These are phyloP conservation scores for Proteles cristata DNA, from an alignment of 2,113 vertebrate genomes.

Conservation along the genomic window DNA sequence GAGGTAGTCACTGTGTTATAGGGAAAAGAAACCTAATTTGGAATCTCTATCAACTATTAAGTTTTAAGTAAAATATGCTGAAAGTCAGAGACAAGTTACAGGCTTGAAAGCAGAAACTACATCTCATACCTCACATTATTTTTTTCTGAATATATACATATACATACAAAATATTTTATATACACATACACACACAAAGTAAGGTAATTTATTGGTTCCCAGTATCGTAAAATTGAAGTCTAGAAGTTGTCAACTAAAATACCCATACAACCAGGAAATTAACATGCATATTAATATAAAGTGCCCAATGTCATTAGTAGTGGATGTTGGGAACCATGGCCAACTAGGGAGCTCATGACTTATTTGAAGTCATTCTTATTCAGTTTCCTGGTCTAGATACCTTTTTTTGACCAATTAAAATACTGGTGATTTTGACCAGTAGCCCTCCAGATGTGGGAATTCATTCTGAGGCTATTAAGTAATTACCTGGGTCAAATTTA, in stretches of 20 bases:
- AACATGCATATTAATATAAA: background rate
- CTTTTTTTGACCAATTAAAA: background rate
- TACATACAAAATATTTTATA: background rate
- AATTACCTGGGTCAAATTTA: background rate
- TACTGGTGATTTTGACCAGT: background rate
- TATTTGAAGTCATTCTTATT: background rate
- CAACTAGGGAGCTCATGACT: background rate
- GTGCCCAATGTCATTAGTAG: background rate
- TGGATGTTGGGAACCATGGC: background rate
- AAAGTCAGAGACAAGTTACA: background rate
- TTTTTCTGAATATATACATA: background rate
- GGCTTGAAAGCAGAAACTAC: background rate
- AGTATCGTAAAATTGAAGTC: background rate
- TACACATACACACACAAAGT: background rate
- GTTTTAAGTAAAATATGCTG: constrained; percentile 53
- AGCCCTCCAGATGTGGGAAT: background rate
- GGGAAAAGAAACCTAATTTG: constrained; percentile 6
- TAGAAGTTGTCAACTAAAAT: background rate
- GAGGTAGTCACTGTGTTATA: constrained; percentile 60
- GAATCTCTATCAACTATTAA: constrained; percentile 4
- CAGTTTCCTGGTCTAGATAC: background rate
- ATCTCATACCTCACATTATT: background rate
- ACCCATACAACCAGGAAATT: background rate
- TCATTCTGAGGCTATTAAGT: background rate
- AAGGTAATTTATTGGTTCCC: background rate